phyloP scores from a whole-genome alignment of 2,888 invertebrate species.

The Tubiluchus corallicola region DNA sequence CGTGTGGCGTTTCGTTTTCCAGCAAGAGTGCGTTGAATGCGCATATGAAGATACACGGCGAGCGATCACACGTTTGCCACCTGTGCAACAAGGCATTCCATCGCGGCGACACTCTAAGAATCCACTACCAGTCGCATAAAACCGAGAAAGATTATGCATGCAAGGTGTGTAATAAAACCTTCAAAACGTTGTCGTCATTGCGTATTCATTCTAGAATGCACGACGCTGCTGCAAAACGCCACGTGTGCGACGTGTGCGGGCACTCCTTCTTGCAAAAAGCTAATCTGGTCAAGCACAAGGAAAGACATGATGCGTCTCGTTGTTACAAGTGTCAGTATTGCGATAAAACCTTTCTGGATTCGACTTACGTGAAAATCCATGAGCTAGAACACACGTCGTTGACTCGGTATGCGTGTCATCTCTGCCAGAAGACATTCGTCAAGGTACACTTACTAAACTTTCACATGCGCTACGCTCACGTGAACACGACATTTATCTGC shows the following conservation, averaged over 20 bases:
- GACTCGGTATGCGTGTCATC: slow-evolving; percentile 23
- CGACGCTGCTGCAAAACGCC: slow-evolving; percentile 27
- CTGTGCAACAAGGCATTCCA: slow-evolving; percentile 33
- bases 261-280: slow-evolving; percentile 30
- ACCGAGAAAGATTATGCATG: slow-evolving; percentile 24
- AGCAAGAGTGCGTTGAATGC: slow-evolving; percentile 30
- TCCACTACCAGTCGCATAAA: slow-evolving; percentile 31
- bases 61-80: slow-evolving; percentile 29
- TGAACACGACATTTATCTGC: slow-evolving; percentile 26
- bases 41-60: slow-evolving; percentile 30
- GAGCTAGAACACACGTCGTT: slow-evolving; percentile 27
- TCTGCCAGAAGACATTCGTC: slow-evolving; percentile 28
- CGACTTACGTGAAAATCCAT: slow-evolving; percentile 30
- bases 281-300: slow-evolving; percentile 29
- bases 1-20: slow-evolving; percentile 33
- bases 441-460: slow-evolving; percentile 17
- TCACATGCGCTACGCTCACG: slow-evolving; percentile 24
- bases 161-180: slow-evolving; percentile 30
- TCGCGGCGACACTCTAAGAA: slow-evolving; percentile 30
- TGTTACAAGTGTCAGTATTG: slow-evolving; percentile 24
- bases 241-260: slow-evolving; percentile 31
- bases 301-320: slow-evolving; percentile 25
- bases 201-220: slow-evolving; percentile 31
- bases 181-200: slow-evolving; percentile 33
- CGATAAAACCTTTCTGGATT: slow-evolving; percentile 28